These are phyloP conservation scores for Oreocharis arfaki DNA, from an alignment of 2,113 vertebrate genomes.

Conservation along the genomic window DNA sequence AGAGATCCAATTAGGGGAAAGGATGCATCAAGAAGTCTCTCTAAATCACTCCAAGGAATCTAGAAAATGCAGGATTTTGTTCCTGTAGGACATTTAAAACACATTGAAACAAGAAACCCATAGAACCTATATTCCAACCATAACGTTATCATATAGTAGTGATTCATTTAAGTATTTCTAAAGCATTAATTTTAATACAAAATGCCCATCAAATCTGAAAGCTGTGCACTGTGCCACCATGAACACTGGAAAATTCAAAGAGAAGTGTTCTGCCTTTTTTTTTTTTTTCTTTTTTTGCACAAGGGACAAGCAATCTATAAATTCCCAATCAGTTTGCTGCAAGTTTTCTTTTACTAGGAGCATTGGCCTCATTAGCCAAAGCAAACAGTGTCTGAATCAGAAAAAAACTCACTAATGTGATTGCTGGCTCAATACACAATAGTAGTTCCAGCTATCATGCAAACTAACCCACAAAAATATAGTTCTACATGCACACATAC, in stretches of 20 bases:
- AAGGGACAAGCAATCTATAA: background rate
- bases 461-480: background rate
- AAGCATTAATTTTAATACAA: background rate
- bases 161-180: background rate
- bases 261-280: background rate
- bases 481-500: background rate
- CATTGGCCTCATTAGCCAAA: background rate
- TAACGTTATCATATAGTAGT: background rate
- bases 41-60: background rate
- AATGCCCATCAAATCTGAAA: background rate
- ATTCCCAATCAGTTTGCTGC: background rate
- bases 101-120: background rate
- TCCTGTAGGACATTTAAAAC: background rate
- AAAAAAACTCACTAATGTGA: background rate
- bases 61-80: background rate
- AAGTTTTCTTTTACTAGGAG: background rate
- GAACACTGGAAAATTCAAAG: background rate
- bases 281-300: background rate
- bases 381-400: background rate
- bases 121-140: background rate
- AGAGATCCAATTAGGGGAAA: background rate
- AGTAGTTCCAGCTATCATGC: background rate
- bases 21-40: background rate
- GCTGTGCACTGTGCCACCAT: background rate
- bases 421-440: background rate